Evolutionary conservation across 2,797 vertebrate genomes (phyloP), one percentile per base, ranked within the genome.

Genomic region (Neostethus bicornis): DNA sequence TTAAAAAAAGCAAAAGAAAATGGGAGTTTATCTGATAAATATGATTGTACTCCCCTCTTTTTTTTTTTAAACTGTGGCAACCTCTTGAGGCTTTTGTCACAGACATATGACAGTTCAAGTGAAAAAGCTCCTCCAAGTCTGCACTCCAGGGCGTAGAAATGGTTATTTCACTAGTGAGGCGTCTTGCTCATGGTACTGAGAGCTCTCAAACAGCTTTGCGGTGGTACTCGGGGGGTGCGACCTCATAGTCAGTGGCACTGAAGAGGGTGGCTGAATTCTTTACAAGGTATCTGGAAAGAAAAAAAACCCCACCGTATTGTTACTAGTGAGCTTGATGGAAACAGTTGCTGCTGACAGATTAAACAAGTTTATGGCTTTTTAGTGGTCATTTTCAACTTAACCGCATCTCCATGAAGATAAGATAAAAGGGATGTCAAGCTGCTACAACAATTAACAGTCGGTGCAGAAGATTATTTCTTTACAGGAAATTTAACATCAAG

Each of bases 141-240:
- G 63, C 72, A 60, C 68, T 77, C 58, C 41, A 21, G 61, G 54
- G 39, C 17, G 41, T 16, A 20, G 56, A 35, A 21, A 45, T 44
- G 55, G 34, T 44, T 70, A 17, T 73, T 73, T 66, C 58, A 66
- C 61, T 55, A 12, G 35, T 25, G 51, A 21, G 3, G 16, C 32
- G 66, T 39, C 42, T 64, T 11, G 5, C 6, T n/a, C 16, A 13
- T 24, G 31, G 42, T 31, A 45, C 61, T 16, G 19, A 35, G 61
- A 42, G 70, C 75, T 29, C 50, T 89, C 72, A 98, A 61, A 97
- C 96, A 0, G 95, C 96, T 59, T 98, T 98, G 59, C 94, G 92
- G 66, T 98, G 96, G 61, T 98, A 98, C 83, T 99, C 96, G 0
- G 97, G 95, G 14, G 97, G 96, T 0, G 95, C 96, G 2, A 98